A percentile compares a stretch with the other conserved stretches of the same genome.
phyloP scores from a whole-genome alignment of 2,113 vertebrate genomes.

The Parus major region DNA sequence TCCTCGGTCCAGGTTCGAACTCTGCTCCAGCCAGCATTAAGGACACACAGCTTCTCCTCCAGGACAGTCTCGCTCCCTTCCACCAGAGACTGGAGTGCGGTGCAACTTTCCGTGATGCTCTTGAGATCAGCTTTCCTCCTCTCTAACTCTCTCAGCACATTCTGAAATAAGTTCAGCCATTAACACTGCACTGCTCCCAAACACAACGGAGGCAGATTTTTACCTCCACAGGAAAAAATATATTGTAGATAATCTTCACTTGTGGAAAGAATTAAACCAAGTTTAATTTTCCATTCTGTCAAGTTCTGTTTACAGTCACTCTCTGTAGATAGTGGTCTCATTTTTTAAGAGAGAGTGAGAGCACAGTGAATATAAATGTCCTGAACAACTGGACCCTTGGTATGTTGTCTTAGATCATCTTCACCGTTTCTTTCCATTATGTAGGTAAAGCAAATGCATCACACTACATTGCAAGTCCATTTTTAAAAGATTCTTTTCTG shows the following conservation, averaged over 20 bases:
- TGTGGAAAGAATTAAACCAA: not conserved
- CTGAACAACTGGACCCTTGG: not conserved
- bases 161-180: constrained; percentile 74
- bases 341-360: not conserved
- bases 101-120: constrained; percentile 84
- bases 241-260: not conserved
- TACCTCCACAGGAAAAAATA: not conserved
- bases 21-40: constrained; percentile 87
- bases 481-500: not conserved
- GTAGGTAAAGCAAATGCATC: not conserved
- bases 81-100: constrained; percentile 85
- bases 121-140: constrained; percentile 85
- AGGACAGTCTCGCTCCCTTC: constrained; percentile 84
- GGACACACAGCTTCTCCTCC: constrained; percentile 85
- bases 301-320: not conserved
- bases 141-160: constrained; percentile 89
- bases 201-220: not conserved
- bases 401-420: not conserved
- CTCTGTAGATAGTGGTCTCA: not conserved
- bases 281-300: not conserved
- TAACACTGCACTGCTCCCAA: not conserved
- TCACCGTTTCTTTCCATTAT: not conserved
- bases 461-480: not conserved
- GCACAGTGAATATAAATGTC: not conserved
- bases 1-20: constrained; percentile 90